These are phyloP conservation scores for Dusona sp. DNA, from an alignment of 2,888 invertebrate species.

Conservation along the genomic window DNA sequence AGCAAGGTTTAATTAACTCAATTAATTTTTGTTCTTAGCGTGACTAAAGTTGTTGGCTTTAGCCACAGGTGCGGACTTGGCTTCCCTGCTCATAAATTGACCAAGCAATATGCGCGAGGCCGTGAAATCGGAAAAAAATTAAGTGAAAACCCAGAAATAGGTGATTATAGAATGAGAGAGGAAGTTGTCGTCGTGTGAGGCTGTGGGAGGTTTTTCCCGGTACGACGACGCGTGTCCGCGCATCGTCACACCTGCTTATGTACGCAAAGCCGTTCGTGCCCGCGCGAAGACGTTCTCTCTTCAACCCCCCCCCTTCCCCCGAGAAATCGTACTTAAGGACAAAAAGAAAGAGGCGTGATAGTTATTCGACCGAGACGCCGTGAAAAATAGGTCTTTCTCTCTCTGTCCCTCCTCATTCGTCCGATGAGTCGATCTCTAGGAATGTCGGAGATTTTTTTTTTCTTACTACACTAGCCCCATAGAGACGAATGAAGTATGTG, in stretches of 20 bases:
- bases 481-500: conserved; percentile 72
- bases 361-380: conserved; percentile 50
- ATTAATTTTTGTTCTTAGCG: background rate
- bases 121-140: conserved; percentile 18
- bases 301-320: conserved; percentile 33
- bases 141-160: conserved; percentile 50
- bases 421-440: conserved; percentile 41
- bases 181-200: conserved; percentile 73
- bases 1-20: background rate
- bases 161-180: conserved; percentile 48
- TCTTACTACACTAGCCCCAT: conserved; percentile 17
- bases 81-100: background rate
- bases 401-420: conserved; percentile 26
- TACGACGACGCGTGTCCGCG: conserved; percentile 83
- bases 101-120: background rate
- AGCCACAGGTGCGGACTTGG: background rate
- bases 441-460: conserved; percentile 7
- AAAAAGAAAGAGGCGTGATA: conserved; percentile 31
- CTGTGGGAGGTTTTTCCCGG: conserved; percentile 78
- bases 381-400: conserved; percentile 39
- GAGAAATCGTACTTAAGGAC: conserved; percentile 36
- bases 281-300: conserved; percentile 69
- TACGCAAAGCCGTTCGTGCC: conserved; percentile 76
- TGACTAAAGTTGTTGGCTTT: background rate
- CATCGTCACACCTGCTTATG: conserved; percentile 85